Conservation (phyloP, 2,888 invertebrate genomes). For the Liopterus haemorrhoidalis region DNA sequence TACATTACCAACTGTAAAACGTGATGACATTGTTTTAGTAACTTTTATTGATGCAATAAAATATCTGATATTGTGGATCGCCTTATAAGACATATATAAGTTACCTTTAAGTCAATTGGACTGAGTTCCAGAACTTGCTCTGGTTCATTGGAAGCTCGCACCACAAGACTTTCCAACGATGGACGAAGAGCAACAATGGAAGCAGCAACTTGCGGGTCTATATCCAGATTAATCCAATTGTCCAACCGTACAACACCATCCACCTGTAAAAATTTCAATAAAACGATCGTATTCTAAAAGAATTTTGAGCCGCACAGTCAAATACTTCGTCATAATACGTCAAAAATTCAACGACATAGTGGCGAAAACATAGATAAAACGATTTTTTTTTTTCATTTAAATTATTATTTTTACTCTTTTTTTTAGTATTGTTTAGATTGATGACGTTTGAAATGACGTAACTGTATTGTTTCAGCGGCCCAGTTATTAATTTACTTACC, state of each 20-base stretch:
- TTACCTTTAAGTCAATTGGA: slow-evolving; percentile 59
- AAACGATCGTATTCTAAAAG: background rate
- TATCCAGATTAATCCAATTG: slow-evolving; percentile 89
- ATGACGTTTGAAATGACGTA: no score
- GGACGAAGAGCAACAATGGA: slow-evolving; percentile 81
- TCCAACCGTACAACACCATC: slow-evolving; percentile 76
- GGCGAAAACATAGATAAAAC: no score
- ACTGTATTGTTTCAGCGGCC: no score
- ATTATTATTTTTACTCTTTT: no score
- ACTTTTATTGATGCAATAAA: background rate
- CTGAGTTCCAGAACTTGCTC: slow-evolving; percentile 64
- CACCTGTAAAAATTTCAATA: slow-evolving; percentile 43
- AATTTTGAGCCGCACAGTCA: no score
- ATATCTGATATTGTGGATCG: background rate
- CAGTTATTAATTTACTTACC: slow-evolving; percentile 43
- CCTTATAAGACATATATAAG: background rate
- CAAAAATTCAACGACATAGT: no score
- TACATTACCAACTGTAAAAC: background rate
- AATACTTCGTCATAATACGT: no score
- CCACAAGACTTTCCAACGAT: slow-evolving; percentile 78
- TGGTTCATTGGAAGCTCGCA: slow-evolving; percentile 73
- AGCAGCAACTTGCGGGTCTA: slow-evolving; percentile 73
- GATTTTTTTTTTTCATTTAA: no score
- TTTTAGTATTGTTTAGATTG: no score
- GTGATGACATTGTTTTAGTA: no score